These are phyloP conservation scores for Hypomecis atomaria DNA, from an alignment of 2,888 invertebrate species.

Conservation along the genomic window DNA sequence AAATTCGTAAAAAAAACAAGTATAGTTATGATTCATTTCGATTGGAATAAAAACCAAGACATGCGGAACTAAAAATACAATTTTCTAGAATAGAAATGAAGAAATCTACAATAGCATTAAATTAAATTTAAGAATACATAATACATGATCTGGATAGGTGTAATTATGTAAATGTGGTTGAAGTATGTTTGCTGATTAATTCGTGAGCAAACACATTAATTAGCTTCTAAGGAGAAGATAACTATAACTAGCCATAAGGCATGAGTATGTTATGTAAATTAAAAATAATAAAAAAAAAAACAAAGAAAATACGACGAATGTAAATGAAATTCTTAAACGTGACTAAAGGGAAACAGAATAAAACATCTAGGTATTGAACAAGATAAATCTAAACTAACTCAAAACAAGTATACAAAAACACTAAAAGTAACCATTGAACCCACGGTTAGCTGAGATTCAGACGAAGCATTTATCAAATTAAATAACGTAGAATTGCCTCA, in stretches of 20 bases:
- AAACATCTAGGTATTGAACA: not conserved
- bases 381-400: not conserved
- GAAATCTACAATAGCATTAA: no score
- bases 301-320: not conserved
- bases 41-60: no score
- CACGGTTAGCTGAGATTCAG: constrained; percentile 33
- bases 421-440: constrained; percentile 26
- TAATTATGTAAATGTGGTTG: not conserved
- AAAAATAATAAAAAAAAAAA: not conserved
- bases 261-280: not conserved
- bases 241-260: no score
- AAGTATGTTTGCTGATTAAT: constrained; percentile 6
- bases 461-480: constrained; percentile 41
- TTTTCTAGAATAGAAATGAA: no score
- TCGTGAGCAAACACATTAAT: not conserved
- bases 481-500: constrained; percentile 31
- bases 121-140: no score
- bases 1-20: no score
- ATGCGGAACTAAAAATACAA: no score
- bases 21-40: no score
- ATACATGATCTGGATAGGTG: not conserved
- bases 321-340: not conserved
- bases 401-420: constrained; percentile 13
- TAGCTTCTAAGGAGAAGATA: not conserved
- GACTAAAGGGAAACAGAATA: not conserved